These are phyloP conservation scores for Pseudorasbora parva DNA, from an alignment of 2,113 vertebrate species.

Conservation along the genomic window DNA sequence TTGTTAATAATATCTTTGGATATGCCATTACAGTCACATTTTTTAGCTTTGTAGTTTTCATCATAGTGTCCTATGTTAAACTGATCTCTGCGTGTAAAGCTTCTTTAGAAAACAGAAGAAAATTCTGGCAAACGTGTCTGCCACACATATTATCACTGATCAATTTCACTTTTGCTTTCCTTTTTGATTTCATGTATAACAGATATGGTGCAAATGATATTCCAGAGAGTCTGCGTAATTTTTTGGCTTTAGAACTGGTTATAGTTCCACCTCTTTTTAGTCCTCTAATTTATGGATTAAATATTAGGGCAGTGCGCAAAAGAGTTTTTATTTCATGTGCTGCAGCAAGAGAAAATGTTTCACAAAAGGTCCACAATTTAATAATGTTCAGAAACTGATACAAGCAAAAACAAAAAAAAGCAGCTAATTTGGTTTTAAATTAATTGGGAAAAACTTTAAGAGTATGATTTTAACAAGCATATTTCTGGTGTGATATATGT, in stretches of 20 bases:
- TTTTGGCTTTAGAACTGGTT: slow-evolving; percentile 20
- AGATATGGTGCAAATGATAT: slow-evolving; percentile 36
- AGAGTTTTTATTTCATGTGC: slow-evolving; percentile 13
- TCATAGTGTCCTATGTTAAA: slow-evolving; percentile 43
- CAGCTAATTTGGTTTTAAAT: no score
- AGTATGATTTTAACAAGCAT: no score
- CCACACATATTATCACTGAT: slow-evolving; percentile 49
- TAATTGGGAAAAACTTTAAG: neutral
- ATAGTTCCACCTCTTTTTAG: slow-evolving; percentile 5
- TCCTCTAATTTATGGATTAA: slow-evolving; percentile 33
- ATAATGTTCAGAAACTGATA: neutral
- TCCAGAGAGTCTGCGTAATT: slow-evolving; percentile 30
- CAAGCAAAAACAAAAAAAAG: no score
- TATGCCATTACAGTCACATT: neutral
- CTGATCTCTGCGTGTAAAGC: slow-evolving; percentile 31
- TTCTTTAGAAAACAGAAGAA: slow-evolving; percentile 47
- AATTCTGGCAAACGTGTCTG: slow-evolving; percentile 54
- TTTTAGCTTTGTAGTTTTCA: slow-evolving; percentile 6
- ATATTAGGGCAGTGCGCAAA: slow-evolving; percentile 10
- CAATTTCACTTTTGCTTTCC: slow-evolving; percentile 31
- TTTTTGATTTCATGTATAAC: slow-evolving; percentile 52
- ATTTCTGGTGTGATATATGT: neutral
- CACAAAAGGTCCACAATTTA: neutral
- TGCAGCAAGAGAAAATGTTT: neutral
- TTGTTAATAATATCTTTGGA: slow-evolving; percentile 34